Evolutionary conservation across 1,140 invertebrate species (phyloP), one percentile per base, ranked within the genome.

Genomic region (Ips typographus): DNA sequence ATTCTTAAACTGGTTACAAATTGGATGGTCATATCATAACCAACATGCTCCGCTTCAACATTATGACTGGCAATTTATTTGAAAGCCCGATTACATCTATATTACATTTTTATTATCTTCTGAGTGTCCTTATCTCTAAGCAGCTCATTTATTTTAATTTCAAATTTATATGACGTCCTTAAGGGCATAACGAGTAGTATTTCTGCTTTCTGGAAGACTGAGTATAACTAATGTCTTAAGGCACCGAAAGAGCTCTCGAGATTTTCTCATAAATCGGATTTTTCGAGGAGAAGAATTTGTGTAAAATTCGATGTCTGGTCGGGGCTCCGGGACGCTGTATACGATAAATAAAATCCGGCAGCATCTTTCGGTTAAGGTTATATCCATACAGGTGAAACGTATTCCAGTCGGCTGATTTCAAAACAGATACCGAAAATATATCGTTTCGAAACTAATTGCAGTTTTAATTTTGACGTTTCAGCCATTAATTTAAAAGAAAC

Each of bases 141-240:
- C 57, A 55, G 65, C 65, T 68, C 65, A 68, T 68, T 68, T 68
- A 59, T 68, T 68, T 68, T 68, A 68, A 68, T 68, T 68, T 68
- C 65, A 53, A 40, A 68, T 68, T 68, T 68, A 68, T 68, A 59
- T 68, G 65, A 68, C 65, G 56, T 68, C 55, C 56, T 61, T 68
- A 68, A 60, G 65, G 49, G 49, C 57, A 52, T 59, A 60, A 55
- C 52, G 52, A 55, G 52, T 22, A 38, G 52, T 59, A 62, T 62
- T 62, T 62, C 60, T 62, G 47, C 60, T 62, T 62, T 62, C 60
- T 44, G 44, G 44, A 62, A 62, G 60, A 62, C 60, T 62, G 60
- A 51, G 43, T 62, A 51, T 62, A 49, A 51, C 39, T 59, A 59
- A 59, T 59, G 60, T 62, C 42, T 62, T 49, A 40, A 49, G 60